Evolutionary conservation across 2,113 vertebrate genomes (phyloP).

Genomic region (Isichthys henryi): DNA sequence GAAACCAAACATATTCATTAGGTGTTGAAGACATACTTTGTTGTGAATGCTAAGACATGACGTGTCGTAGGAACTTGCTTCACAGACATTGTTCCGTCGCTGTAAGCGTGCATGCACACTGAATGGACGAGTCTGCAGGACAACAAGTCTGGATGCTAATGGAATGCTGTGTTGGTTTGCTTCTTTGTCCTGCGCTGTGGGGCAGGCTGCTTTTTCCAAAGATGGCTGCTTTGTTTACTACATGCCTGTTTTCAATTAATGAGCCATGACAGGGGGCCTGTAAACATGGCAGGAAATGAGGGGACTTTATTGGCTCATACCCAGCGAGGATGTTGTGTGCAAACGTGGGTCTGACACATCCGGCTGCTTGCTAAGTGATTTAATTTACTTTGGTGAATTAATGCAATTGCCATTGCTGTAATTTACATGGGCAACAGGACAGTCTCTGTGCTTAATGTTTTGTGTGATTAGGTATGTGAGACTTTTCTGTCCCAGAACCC

Average conservation of each 20-base stretch:
- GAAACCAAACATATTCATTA: not conserved
- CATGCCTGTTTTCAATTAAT: conserved; percentile 35
- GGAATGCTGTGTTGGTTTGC: not conserved
- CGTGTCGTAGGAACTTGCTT: not conserved
- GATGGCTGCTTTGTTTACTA: conserved; percentile 6
- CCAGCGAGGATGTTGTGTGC: conserved; percentile 20
- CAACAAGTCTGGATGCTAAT: not conserved
- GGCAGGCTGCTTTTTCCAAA: not conserved
- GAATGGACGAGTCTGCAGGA: not conserved
- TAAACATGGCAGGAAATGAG: conserved; percentile 33
- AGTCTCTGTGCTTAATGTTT: conserved; percentile 16
- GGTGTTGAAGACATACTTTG: not conserved
- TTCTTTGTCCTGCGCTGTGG: not conserved
- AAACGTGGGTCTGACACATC: conserved; percentile 21
- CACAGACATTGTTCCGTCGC: not conserved
- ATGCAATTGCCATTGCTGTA: conserved; percentile 52
- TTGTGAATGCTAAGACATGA: not conserved
- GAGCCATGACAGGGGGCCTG: conserved; percentile 41
- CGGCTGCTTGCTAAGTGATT: conserved; percentile 42
- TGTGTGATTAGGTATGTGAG: conserved; percentile 25
- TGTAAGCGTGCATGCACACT: not conserved
- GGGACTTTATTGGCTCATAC: conserved; percentile 27
- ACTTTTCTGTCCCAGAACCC: conserved; percentile 26
- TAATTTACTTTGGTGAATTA: conserved; percentile 52
- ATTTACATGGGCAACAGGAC: conserved; percentile 45